phyloP scores from a whole-genome alignment of 2,888 invertebrate species.

The Diploptera punctata region DNA sequence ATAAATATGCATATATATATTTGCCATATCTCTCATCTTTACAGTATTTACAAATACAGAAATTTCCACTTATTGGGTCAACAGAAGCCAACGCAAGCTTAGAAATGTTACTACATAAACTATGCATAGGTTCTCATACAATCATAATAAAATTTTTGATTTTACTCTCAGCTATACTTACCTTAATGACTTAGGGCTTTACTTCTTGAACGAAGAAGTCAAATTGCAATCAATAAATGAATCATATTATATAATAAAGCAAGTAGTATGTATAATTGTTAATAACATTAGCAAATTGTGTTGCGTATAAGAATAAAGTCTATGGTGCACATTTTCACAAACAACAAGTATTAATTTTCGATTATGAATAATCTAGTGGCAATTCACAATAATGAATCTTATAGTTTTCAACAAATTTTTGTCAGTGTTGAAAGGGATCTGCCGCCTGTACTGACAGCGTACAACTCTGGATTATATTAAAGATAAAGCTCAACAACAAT shows the following conservation, averaged over 20 bases:
- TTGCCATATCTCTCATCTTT: background rate
- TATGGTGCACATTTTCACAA: slow-evolving; percentile 26
- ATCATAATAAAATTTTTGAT: slow-evolving; percentile 4
- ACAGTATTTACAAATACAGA: slow-evolving; percentile 1
- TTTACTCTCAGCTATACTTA: slow-evolving; percentile 25
- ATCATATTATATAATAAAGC: background rate
- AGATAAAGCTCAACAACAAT: slow-evolving; percentile 26
- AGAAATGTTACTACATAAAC: too few species aligned
- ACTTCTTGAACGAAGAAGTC: slow-evolving; percentile 21
- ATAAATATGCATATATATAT: too few species aligned
- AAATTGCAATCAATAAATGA: slow-evolving; percentile 7
- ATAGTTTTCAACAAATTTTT: slow-evolving; percentile 17
- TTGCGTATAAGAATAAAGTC: slow-evolving; percentile 28
- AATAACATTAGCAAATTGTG: slow-evolving; percentile 29
- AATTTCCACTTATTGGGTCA: background rate
- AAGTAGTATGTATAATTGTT: background rate
- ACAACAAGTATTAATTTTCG: slow-evolving; percentile 23
- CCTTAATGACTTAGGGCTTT: background rate
- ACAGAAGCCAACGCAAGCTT: background rate
- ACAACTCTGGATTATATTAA: slow-evolving; percentile 24
- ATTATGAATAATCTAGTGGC: slow-evolving; percentile 1
- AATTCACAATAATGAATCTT: slow-evolving; percentile 8
- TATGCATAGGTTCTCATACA: too few species aligned
- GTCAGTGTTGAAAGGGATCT: too few species aligned
- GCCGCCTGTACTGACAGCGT: background rate